Percentiles rank a stretch among this genome's conserved stretches.
These are phyloP conservation scores for Drosophila tanythrix DNA, from an alignment of 2,888 invertebrate species.

Conservation along the genomic window DNA sequence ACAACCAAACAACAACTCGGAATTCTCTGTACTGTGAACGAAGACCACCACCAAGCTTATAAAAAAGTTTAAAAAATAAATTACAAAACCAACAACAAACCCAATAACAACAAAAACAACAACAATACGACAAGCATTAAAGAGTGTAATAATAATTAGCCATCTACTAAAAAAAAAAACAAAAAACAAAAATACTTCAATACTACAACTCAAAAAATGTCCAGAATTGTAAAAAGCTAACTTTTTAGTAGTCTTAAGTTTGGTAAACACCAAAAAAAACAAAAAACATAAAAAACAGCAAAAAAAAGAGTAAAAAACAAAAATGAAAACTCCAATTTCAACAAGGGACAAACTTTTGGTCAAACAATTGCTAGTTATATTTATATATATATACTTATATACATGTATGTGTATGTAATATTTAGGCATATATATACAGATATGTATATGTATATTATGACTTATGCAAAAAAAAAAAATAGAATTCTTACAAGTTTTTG, in stretches of 20 bases:
- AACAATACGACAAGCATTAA: slow-evolving; percentile 61
- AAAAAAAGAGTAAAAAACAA: slow-evolving; percentile 21
- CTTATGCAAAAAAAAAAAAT: slow-evolving; percentile 19
- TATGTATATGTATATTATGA: slow-evolving; percentile 15
- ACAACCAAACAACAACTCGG: slow-evolving; percentile 57
- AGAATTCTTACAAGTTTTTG: slow-evolving; percentile 19
- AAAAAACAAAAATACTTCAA: slow-evolving; percentile 53
- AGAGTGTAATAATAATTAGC: slow-evolving; percentile 50
- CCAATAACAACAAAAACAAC: slow-evolving; percentile 34
- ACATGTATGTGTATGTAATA: slow-evolving; percentile 39
- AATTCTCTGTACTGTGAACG: slow-evolving; percentile 79
- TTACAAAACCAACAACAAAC: slow-evolving; percentile 30
- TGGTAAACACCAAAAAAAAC: slow-evolving; percentile 50
- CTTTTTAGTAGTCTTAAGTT: slow-evolving; percentile 60
- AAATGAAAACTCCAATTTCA: slow-evolving; percentile 70
- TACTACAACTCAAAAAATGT: slow-evolving; percentile 56
- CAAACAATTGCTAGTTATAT: slow-evolving; percentile 60
- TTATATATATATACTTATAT: slow-evolving; percentile 42
- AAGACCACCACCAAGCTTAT: slow-evolving; percentile 69
- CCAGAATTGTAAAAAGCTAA: slow-evolving; percentile 49
- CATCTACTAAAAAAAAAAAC: slow-evolving; percentile 37
- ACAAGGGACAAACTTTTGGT: slow-evolving; percentile 74
- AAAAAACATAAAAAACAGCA: slow-evolving; percentile 12
- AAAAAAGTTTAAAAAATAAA: slow-evolving; percentile 13
- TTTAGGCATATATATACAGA: slow-evolving; percentile 38